These are phyloP conservation scores for Cacoxenus indagator DNA, from an alignment of 2,888 invertebrate genomes.

Conservation along the genomic window DNA sequence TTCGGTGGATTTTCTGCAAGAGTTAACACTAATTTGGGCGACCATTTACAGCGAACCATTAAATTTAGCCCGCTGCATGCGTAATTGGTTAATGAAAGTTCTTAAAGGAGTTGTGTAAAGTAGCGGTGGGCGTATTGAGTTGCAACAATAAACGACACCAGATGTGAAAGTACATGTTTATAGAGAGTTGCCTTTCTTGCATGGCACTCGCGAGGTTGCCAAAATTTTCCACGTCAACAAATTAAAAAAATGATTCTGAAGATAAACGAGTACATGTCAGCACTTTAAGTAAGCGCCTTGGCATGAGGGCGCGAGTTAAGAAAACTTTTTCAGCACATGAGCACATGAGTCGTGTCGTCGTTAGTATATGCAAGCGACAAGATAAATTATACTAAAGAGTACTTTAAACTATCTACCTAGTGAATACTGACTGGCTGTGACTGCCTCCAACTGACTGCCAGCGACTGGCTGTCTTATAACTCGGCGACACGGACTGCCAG, in stretches of 20 bases:
- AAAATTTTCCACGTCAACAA: not conserved
- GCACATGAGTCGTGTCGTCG: too few species aligned
- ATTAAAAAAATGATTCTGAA: too few species aligned
- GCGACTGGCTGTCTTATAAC: not conserved
- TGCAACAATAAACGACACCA: too few species aligned
- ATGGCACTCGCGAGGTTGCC: not conserved
- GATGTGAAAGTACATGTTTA: too few species aligned
- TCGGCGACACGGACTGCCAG: not conserved
- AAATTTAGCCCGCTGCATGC: not conserved
- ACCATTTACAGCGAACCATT: not conserved
- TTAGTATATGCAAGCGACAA: not conserved
- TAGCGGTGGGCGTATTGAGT: too few species aligned
- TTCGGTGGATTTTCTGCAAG: constrained; percentile 1
- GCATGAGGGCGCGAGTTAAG: not conserved
- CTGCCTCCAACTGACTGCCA: not conserved
- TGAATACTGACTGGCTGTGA: not conserved
- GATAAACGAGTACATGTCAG: too few species aligned
- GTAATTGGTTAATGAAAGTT: not conserved
- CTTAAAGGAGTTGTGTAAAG: too few species aligned
- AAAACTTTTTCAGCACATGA: not conserved
- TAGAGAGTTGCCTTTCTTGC: too few species aligned
- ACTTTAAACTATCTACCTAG: not conserved
- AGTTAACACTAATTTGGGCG: not conserved
- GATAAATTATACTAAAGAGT: not conserved
- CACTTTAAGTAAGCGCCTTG: too few species aligned